phyloP scores from a whole-genome alignment of 2,113 vertebrate species.

The Scophthalmus maximus region DNA sequence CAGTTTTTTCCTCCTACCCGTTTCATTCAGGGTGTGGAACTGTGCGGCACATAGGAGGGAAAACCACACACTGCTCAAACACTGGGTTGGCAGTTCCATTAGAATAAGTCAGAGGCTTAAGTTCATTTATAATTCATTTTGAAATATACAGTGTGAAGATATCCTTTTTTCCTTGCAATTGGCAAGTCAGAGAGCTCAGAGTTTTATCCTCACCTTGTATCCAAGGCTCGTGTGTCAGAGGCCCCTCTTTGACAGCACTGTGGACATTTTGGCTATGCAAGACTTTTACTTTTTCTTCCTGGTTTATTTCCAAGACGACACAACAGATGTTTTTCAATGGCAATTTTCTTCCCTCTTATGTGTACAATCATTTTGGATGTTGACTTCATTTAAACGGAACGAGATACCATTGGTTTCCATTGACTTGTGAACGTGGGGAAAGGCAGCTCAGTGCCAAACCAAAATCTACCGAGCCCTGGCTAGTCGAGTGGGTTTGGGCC shows the following conservation, averaged over 20 bases:
- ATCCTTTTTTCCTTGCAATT: slow-evolving; percentile 34
- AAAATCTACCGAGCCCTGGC: slow-evolving; percentile 49
- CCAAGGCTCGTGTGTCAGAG: slow-evolving; percentile 29
- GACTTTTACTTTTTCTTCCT: slow-evolving; percentile 13
- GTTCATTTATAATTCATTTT: slow-evolving; percentile 40
- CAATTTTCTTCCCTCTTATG: slow-evolving; percentile 18
- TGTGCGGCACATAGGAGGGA: slow-evolving; percentile 32
- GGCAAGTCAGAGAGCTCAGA: slow-evolving; percentile 25
- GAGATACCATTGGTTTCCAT: slow-evolving; percentile 59
- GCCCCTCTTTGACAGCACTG: slow-evolving; percentile 8
- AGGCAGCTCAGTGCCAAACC: slow-evolving; percentile 62
- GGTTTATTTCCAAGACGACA: slow-evolving; percentile 44
- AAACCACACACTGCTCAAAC: slow-evolving; percentile 47
- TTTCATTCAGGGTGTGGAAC: slow-evolving; percentile 55
- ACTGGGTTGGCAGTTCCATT: slow-evolving; percentile 31
- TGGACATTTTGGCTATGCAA: neutral
- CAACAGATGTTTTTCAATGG: slow-evolving; percentile 11
- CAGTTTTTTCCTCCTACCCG: slow-evolving; percentile 44
- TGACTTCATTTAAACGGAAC: slow-evolving; percentile 43
- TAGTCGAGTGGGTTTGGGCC: slow-evolving; percentile 56
- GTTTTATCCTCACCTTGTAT: slow-evolving; percentile 57
- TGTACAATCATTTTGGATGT: slow-evolving; percentile 32
- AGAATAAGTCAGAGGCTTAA: slow-evolving; percentile 50
- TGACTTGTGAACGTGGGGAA: slow-evolving; percentile 49
- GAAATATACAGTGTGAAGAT: slow-evolving; percentile 43